These are phyloP conservation scores for Pollicipes pollicipes DNA, from an alignment of 1,140 invertebrate genomes.

Conservation along the genomic window DNA sequence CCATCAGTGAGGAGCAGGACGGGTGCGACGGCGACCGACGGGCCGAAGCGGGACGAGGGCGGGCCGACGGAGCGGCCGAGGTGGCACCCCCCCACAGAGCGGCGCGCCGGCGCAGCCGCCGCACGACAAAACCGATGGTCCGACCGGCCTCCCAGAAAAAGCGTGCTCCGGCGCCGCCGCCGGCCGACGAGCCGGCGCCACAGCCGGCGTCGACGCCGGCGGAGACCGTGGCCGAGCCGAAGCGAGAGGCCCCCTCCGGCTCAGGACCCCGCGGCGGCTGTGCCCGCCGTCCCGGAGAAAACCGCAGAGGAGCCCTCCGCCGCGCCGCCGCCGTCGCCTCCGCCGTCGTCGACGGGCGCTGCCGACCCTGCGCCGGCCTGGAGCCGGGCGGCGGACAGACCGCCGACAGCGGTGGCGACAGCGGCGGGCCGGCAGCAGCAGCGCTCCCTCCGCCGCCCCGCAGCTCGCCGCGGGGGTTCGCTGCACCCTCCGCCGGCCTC, in stretches of 20 bases:
- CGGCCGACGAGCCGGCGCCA: no score
- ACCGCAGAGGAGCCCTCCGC: background rate
- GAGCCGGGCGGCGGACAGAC: background rate
- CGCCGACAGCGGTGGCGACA: background rate
- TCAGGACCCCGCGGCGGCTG: no score
- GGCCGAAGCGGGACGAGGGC: background rate
- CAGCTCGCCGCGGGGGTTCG: background rate
- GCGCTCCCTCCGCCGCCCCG: background rate
- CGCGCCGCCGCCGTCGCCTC: no score
- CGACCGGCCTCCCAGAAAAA: background rate
- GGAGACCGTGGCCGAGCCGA: no score
- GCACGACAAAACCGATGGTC: no score
- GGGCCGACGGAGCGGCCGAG: no score
- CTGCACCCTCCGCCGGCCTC: background rate
- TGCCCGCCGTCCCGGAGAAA: background rate
- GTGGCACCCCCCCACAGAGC: background rate
- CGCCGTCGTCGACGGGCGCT: background rate
- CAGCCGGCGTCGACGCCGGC: no score
- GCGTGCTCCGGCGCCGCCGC: no score
- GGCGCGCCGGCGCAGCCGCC: no score
- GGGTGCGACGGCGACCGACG: no score
- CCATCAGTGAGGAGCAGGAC: background rate
- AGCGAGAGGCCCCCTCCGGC: no score
- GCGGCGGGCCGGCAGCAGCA: background rate
- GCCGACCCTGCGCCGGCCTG: background rate